Evolutionary conservation across 1,140 invertebrate genomes (phyloP).

Genomic region (Zaprionus ghesquierei): DNA sequence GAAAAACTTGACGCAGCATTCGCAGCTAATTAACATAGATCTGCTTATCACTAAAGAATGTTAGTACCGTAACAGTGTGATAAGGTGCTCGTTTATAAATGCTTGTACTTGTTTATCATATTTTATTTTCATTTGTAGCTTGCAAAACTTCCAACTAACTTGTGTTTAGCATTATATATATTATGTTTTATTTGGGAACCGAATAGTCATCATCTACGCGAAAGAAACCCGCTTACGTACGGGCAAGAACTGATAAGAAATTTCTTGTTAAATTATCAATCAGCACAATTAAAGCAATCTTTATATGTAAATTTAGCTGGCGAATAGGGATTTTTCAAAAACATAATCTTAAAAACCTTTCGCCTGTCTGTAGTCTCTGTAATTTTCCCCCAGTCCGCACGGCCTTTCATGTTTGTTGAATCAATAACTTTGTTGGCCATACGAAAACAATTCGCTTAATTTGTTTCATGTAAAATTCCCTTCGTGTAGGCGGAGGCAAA

Average conservation of each 20-base stretch:
- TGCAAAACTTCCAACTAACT: background rate
- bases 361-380: background rate
- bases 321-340: too few relatives aligned
- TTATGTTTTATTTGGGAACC: background rate
- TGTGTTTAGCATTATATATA: background rate
- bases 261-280: background rate
- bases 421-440: slow-evolving; percentile 33
- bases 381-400: background rate
- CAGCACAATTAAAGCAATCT: background rate
- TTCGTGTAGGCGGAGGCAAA: background rate
- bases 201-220: background rate
- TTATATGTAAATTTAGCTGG: background rate
- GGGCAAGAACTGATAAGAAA: slow-evolving; percentile 1
- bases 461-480: slow-evolving; percentile 10
- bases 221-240: background rate
- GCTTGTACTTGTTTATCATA: slow-evolving; percentile 17
- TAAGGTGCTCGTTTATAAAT: too few relatives aligned
- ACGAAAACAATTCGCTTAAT: slow-evolving; percentile 12
- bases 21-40: slow-evolving; percentile 4
- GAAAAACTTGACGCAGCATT: background rate
- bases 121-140: background rate
- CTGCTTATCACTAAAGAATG: slow-evolving; percentile 1
- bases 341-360: background rate
- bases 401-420: slow-evolving; percentile 21
- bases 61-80: background rate